Evolutionary conservation across 2,113 vertebrate genomes (phyloP), one percentile per base, ranked within the genome.

Genomic region (Bostrychus sinensis): DNA sequence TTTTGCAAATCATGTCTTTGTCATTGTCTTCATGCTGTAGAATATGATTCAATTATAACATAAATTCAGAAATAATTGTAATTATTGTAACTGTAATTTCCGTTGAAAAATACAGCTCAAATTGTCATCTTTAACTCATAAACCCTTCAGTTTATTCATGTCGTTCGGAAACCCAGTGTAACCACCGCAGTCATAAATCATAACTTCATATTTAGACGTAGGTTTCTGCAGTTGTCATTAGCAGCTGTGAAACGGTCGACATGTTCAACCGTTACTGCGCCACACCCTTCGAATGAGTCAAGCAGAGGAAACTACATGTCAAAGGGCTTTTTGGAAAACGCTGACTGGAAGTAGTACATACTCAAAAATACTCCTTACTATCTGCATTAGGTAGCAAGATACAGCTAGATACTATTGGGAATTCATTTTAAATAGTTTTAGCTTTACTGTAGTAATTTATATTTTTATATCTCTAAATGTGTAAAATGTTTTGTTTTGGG

Each of bases 241-340:
- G 1, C 36, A 51, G 22, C 41, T 16, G 56, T n/a, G 46, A 55
- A 67, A 54, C 10, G 25, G 17, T 1, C 16, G 5, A n/a, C 26
- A 53, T 38, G 41, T 32, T 10, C 32, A 6, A 10, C 20, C 0
- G 5, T 19, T 34, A 19, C 16, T 30, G 43, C 14, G 45, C 77
- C 61, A 66, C 75, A 62, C 70, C 70, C 72, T 72, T 55, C 9
- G 13, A 37, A 26, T 77, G 72, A 79, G 46, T 82, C 83, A 75
- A 36, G 16, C 17, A 55, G 26, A 43, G 76, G 69, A 79, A 74
- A 78, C 14, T 42, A 80, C 66, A 70, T 43, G 56, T 75, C 63
- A 77, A 39, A 7, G 42, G 50, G 36, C 62, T 66, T 73, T 62
- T 26, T 37, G 25, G 5, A 66, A 53, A 77, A 72, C 34, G 46